Evolutionary conservation across 1,140 invertebrate species (phyloP).

Genomic region (Bombus polaris): DNA sequence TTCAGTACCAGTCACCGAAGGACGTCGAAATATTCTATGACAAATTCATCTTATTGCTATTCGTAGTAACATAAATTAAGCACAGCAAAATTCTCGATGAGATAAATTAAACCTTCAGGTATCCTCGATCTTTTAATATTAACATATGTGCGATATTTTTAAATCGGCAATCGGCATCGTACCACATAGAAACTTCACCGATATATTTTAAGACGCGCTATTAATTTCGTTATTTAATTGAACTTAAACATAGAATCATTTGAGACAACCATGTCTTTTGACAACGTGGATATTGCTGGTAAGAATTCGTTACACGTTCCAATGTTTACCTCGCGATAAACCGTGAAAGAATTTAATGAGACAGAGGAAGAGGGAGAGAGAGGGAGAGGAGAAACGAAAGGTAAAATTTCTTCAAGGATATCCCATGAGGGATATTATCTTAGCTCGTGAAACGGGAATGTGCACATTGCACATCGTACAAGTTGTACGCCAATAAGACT

Average conservation of each 20-base stretch:
- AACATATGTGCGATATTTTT: not conserved
- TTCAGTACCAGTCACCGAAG: not conserved
- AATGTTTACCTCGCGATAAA: conserved; percentile 9
- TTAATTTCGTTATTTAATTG: conserved; percentile 5
- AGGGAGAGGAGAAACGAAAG: not conserved
- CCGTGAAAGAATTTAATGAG: conserved; percentile 15
- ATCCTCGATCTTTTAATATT: not conserved
- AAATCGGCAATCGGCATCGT: not conserved
- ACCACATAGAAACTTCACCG: not conserved
- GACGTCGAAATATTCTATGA: not conserved
- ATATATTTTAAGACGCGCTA: not conserved
- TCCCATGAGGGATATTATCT: not conserved
- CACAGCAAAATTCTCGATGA: no score
- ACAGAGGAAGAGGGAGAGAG: no score
- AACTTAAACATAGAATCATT: not conserved
- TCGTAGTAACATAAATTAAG: not conserved
- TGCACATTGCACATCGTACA: not conserved
- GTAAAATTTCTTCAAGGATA: conserved; percentile 29
- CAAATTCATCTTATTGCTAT: not conserved
- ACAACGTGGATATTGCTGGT: no score
- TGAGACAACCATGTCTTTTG: not conserved
- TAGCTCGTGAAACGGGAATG: not conserved
- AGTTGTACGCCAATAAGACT: not conserved
- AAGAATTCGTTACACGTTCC: not conserved
- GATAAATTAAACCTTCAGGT: not conserved